These are phyloP conservation scores for Coleophora flavipennella DNA, from an alignment of 2,888 invertebrate genomes.

Conservation along the genomic window DNA sequence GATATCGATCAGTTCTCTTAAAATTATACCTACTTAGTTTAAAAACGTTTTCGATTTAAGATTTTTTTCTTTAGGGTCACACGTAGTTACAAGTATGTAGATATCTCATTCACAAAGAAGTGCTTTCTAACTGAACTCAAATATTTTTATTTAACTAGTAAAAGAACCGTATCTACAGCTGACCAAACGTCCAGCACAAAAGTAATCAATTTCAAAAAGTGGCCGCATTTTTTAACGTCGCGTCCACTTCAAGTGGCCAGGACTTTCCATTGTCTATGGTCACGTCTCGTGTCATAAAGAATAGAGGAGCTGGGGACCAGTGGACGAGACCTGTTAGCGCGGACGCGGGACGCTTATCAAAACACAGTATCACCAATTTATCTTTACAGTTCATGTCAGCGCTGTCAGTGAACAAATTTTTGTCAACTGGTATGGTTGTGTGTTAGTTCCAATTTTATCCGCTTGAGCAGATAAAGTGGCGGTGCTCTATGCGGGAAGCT, in stretches of 20 bases:
- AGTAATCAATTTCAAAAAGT: slow-evolving; percentile 35
- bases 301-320: slow-evolving; percentile 1
- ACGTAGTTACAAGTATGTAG: slow-evolving; percentile 9
- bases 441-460: too few relatives aligned
- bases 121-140: not conserved
- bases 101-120: too few relatives aligned
- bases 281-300: slow-evolving; percentile 35
- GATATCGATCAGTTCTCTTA: too few relatives aligned
- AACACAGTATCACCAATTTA: slow-evolving; percentile 18
- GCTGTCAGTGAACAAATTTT: too few relatives aligned
- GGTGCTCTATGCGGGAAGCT: slow-evolving; percentile 39
- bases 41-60: too few relatives aligned
- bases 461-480: too few relatives aligned
- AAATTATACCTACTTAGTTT: too few relatives aligned
- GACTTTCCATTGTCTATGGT: slow-evolving; percentile 48
- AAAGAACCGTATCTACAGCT: slow-evolving; percentile 27
- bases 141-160: slow-evolving; percentile 1
- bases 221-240: slow-evolving; percentile 16
- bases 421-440: too few relatives aligned
- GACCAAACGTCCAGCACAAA: slow-evolving; percentile 27
- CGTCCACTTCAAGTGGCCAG: slow-evolving; percentile 7
- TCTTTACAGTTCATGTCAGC: too few relatives aligned
- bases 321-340: slow-evolving; percentile 26
- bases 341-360: slow-evolving; percentile 37
- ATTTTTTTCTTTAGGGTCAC: too few relatives aligned